phyloP scores from a whole-genome alignment of 2,888 invertebrate species.

The Ochropleura plecta region DNA sequence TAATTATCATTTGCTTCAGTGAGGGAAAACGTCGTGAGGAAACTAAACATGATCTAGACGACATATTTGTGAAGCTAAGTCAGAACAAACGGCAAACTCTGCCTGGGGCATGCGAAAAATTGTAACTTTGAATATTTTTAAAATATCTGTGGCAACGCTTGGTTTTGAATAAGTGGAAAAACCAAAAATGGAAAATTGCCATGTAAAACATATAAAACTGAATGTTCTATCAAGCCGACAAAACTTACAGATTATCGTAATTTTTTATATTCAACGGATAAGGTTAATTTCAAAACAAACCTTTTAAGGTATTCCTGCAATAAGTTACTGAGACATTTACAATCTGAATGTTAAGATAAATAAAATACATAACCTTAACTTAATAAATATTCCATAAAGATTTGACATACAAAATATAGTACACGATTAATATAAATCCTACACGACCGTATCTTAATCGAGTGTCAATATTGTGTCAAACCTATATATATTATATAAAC shows the following conservation, averaged over 20 bases:
- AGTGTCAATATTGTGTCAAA: conserved; percentile 47
- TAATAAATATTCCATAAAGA: conserved; percentile 36
- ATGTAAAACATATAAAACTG: background rate
- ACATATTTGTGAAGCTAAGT: too few relatives aligned
- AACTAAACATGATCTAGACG: too few relatives aligned
- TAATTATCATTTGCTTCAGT: too few relatives aligned
- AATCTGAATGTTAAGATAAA: conserved; percentile 25
- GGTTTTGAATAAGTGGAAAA: background rate
- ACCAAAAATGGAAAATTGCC: conserved; percentile 9
- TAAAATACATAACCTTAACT: conserved; percentile 27
- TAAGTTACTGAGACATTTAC: conserved; percentile 19
- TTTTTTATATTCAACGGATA: background rate
- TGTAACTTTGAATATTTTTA: background rate
- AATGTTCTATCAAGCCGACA: conserved; percentile 4
- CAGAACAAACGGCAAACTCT: too few relatives aligned
- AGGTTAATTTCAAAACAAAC: background rate
- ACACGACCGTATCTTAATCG: conserved; percentile 39
- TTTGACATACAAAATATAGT: conserved; percentile 47
- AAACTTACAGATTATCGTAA: conserved; percentile 7
- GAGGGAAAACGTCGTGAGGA: too few relatives aligned
- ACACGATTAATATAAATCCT: conserved; percentile 50
- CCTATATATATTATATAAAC: background rate
- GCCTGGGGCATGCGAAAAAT: background rate
- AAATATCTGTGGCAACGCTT: background rate
- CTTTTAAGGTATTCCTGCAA: conserved; percentile 13